These are phyloP conservation scores for Strongylocentrotus purpuratus DNA, from an alignment of 35 echinoderm and acorn worm species.

Conservation along the genomic window DNA sequence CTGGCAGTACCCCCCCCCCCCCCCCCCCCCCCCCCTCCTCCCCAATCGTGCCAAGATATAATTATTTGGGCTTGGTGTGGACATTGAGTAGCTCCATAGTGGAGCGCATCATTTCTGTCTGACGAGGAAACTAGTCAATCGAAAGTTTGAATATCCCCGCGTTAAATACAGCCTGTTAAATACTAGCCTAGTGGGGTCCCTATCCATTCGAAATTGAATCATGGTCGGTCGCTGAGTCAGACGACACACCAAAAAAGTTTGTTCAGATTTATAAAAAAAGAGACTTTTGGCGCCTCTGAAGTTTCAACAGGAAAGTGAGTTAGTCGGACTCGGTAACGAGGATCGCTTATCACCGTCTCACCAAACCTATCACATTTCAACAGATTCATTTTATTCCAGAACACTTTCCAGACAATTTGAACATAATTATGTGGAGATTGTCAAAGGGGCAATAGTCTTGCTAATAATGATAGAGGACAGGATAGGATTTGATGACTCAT, in stretches of 20 bases:
- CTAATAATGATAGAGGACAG: no score
- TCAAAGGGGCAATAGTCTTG: not conserved
- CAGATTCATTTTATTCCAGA: not conserved
- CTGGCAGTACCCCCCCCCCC: no score
- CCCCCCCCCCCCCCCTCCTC: no score
- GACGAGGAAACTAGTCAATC: not conserved
- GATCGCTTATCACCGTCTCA: not conserved
- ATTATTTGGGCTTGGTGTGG: no score
- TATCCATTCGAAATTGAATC: not conserved
- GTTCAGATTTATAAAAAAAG: not conserved
- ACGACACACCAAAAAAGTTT: not conserved
- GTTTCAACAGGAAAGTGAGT: conserved; percentile 3
- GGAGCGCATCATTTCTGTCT: not conserved
- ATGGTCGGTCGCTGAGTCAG: not conserved
- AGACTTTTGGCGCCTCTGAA: not conserved
- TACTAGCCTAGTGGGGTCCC: not conserved
- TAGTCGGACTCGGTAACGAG: not conserved
- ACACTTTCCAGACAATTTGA: not conserved
- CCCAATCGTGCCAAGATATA: no score
- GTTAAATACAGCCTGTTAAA: not conserved
- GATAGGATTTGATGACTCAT: no score
- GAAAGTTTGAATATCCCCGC: not conserved
- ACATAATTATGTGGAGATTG: not conserved
- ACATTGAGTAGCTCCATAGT: no score
- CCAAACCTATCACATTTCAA: not conserved